phyloP scores from a whole-genome alignment of 2,888 invertebrate genomes.

The Coleophora deauratella region DNA sequence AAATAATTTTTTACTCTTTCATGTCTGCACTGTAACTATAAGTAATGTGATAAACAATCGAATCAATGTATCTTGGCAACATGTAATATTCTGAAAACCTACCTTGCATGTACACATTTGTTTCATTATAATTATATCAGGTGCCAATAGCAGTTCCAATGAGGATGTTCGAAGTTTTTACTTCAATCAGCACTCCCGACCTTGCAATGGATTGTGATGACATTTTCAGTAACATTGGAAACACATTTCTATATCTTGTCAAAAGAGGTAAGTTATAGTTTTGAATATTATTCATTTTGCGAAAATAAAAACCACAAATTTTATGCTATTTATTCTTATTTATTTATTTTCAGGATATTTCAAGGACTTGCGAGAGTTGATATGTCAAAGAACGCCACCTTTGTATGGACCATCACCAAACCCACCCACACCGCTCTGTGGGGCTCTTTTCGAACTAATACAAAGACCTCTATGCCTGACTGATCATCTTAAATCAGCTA shows the following conservation, averaged over 20 bases:
- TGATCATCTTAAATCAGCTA: slow-evolving; percentile 45
- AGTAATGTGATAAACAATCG: no score
- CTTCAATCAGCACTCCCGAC: slow-evolving; percentile 62
- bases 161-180: slow-evolving; percentile 85
- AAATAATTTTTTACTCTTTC: no score
- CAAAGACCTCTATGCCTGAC: slow-evolving; percentile 81
- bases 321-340: no score
- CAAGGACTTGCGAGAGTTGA: slow-evolving; percentile 77
- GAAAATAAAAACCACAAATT: no score
- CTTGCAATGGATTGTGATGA: slow-evolving; percentile 46
- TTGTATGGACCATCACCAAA: slow-evolving; percentile 78
- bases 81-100: no score
- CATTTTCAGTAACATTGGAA: slow-evolving; percentile 38
- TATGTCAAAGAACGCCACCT: slow-evolving; percentile 81
- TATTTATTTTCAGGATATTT: slow-evolving; percentile 83
- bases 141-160: slow-evolving; percentile 81
- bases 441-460: slow-evolving; percentile 83
- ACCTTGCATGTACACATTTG: no score
- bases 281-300: not conserved
- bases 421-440: slow-evolving; percentile 82
- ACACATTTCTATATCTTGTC: slow-evolving; percentile 71
- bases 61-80: no score
- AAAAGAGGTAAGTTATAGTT: slow-evolving; percentile 63
- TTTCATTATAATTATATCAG: no score
- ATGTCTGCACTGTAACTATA: no score